phyloP scores from a whole-genome alignment of 2,797 vertebrate genomes.

The Crenichthys baileyi region DNA sequence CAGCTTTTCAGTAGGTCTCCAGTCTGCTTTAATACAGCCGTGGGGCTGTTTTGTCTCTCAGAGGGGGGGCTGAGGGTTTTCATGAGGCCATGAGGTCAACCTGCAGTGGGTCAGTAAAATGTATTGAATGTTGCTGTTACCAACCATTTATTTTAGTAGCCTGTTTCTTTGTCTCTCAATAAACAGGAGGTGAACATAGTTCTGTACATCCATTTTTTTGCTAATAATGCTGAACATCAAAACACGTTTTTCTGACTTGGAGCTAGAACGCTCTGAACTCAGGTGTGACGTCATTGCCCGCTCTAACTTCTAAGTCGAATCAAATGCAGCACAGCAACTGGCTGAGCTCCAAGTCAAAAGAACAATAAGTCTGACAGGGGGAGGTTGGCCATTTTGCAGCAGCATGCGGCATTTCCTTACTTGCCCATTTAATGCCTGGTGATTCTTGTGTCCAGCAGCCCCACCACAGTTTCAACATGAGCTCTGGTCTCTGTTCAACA shows the following conservation, averaged over 20 bases:
- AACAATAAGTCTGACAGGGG: slow-evolving; percentile 62
- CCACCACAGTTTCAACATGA: slow-evolving; percentile 25
- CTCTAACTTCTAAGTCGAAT: neutral
- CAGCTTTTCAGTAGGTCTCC: too few species aligned
- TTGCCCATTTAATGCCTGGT: slow-evolving; percentile 19
- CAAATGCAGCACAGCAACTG: neutral
- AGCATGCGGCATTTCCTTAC: slow-evolving; percentile 29
- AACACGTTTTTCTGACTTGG: neutral
- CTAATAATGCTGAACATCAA: neutral
- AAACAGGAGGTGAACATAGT: too few species aligned
- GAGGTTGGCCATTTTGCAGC: slow-evolving; percentile 53
- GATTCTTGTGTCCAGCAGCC: slow-evolving; percentile 27
- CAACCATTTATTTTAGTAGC: neutral
- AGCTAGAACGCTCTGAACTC: neutral
- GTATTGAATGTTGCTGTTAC: neutral
- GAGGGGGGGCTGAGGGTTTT: too few species aligned
- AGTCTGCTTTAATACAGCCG: too few species aligned
- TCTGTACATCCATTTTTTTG: too few species aligned
- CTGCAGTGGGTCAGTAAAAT: too few species aligned
- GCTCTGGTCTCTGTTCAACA: slow-evolving; percentile 22
- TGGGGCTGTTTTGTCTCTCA: too few species aligned
- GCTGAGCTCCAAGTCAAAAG: neutral
- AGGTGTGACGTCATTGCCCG: neutral
- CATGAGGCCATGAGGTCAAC: too few species aligned
- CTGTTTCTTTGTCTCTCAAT: neutral